Conservation (phyloP, 2,888 invertebrate species). For the Nudaria mundana region DNA sequence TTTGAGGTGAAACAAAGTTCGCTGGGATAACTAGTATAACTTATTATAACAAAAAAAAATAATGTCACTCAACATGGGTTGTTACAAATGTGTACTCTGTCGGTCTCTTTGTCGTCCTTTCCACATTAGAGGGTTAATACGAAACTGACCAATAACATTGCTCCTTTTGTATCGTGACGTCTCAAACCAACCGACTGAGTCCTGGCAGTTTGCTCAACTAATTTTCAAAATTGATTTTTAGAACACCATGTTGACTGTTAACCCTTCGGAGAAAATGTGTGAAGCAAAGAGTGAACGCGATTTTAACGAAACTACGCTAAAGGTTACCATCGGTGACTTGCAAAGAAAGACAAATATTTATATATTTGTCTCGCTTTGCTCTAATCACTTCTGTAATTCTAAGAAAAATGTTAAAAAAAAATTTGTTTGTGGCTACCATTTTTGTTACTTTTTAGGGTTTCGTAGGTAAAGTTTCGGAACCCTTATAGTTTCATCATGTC, state of each 20-base stretch:
- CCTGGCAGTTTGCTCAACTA: constrained; percentile 45
- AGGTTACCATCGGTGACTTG: constrained; percentile 36
- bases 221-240: constrained; percentile 48
- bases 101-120: constrained; percentile 47
- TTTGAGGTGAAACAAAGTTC: too few relatives aligned
- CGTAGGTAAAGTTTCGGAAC: too few relatives aligned
- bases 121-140: constrained; percentile 52
- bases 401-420: constrained; percentile 48
- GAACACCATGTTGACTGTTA: constrained; percentile 54
- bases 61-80: constrained; percentile 28
- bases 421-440: constrained; percentile 45
- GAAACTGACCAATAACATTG: constrained; percentile 39
- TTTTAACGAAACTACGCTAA: constrained; percentile 62
- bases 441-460: constrained; percentile 39
- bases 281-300: constrained; percentile 37
- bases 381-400: constrained; percentile 67
- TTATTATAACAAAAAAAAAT: too few relatives aligned
- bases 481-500: too few relatives aligned
- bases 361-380: constrained; percentile 38
- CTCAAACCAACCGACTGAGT: constrained; percentile 25
- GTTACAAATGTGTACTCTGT: constrained; percentile 17
- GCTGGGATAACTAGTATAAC: too few relatives aligned
- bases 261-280: constrained; percentile 63
- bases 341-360: constrained; percentile 53
- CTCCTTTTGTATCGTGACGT: constrained; percentile 52